phyloP scores from a whole-genome alignment of 2,113 vertebrate species.

The Glareola pratincola region DNA sequence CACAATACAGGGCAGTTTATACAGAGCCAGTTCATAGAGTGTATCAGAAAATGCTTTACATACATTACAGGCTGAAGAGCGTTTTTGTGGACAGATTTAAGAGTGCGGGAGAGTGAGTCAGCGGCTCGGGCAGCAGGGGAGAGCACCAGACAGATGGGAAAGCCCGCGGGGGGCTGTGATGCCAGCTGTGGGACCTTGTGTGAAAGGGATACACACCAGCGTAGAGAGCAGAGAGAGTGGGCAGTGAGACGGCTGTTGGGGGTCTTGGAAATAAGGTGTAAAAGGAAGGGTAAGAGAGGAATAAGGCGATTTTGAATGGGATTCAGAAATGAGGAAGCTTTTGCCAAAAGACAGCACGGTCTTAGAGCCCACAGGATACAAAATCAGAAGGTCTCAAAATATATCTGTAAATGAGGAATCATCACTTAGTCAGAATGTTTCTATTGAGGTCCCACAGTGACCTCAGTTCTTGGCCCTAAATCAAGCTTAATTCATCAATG shows the following conservation, averaged over 20 bases:
- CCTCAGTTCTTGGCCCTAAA: conserved; percentile 27
- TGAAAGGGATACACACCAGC: background rate
- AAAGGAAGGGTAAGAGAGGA: conserved; percentile 4
- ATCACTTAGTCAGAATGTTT: conserved; percentile 48
- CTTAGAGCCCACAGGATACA: conserved; percentile 29
- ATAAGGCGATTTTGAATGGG: background rate
- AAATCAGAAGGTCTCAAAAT: conserved; percentile 52
- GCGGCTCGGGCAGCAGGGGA: background rate
- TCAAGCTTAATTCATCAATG: conserved; percentile 49
- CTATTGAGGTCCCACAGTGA: conserved; percentile 25
- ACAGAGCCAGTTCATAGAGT: background rate
- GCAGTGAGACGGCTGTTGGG: background rate
- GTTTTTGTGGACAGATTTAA: background rate
- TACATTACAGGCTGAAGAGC: background rate
- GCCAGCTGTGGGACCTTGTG: background rate
- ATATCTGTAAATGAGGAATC: conserved; percentile 41
- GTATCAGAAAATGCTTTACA: background rate
- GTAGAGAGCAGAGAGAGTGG: background rate
- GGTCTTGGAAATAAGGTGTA: background rate
- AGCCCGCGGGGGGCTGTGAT: background rate
- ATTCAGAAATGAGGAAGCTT: background rate
- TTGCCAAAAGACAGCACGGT: conserved; percentile 48
- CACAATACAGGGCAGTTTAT: background rate
- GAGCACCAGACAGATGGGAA: background rate
- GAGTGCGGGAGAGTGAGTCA: background rate